Evolutionary conservation across 2,797 vertebrate genomes (phyloP).

Genomic region (Myotis pilosus): DNA sequence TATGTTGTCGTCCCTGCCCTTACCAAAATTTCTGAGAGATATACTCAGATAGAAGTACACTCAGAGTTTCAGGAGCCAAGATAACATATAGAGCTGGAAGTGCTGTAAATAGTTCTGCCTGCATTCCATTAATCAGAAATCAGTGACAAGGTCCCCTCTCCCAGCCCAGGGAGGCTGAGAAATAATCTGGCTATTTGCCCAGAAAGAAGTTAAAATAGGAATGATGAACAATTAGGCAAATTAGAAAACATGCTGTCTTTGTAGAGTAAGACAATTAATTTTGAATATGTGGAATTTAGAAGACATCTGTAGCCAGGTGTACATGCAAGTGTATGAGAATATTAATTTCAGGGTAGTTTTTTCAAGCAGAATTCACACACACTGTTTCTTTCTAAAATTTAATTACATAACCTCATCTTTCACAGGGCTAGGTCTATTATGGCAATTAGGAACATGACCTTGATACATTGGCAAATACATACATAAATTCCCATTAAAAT

Average conservation of each 20-base stretch:
- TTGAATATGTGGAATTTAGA: not conserved
- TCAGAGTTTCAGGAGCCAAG: not conserved
- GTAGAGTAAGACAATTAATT: not conserved
- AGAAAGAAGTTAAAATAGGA: constrained; percentile 25
- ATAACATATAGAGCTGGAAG: not conserved
- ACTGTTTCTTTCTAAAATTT: not conserved
- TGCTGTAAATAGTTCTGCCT: not conserved
- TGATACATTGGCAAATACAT: not conserved
- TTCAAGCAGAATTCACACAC: not conserved
- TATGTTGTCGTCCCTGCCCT: not conserved
- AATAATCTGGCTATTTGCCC: not conserved
- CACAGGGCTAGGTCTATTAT: not conserved
- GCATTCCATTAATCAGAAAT: not conserved
- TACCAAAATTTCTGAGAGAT: not conserved
- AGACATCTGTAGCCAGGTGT: not conserved
- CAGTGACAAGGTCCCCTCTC: not conserved
- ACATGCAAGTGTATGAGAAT: not conserved
- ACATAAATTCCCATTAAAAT: not conserved
- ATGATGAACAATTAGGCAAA: not conserved
- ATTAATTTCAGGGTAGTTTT: not conserved
- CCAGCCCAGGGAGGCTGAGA: not conserved
- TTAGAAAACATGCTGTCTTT: not conserved
- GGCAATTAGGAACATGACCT: not conserved
- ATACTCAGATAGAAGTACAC: not conserved
- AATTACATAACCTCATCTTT: not conserved